Evolutionary conservation across 2,888 invertebrate genomes (phyloP), one percentile per base, ranked within the genome.

Genomic region (Lycaena phlaeas): DNA sequence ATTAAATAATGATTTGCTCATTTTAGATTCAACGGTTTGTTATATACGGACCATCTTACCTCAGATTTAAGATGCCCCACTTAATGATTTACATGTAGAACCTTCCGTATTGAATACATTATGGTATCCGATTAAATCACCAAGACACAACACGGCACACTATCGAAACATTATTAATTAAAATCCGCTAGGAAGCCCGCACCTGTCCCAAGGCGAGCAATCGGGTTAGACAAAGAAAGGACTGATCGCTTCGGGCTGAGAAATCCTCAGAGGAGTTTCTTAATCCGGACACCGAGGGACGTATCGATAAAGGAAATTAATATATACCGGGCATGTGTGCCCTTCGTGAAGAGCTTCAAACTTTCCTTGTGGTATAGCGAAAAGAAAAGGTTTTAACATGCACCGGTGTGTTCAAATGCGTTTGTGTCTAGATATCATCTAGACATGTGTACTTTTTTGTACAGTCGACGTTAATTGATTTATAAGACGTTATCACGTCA

Each of bases 91-190:
- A 34, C 17, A 18, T 9, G 18, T 7, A 34, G 11, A 14, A 29
- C 39, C 39, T 26, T 41, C n/a, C 48, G 40, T 47, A 48, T 46
- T 40, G 47, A 40, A 47, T 43, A 51, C 45, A 43, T 51, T 46
- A 48, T 34, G 27, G 41, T 44, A 43, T 44, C 42, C 47, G 47
- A 44, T 51, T 66, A 67, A 66, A 72, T 71, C 70, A 68, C 48
- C 55, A 55, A 57, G 63, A 52, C 65, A 57, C 58, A 36, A 49
- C 46, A 42, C 52, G 52, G 50, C 54, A 55, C 55, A 61, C 58
- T 74, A 81, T 77, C 68, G 73, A 68, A 69, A 67, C 70, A 77
- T 81, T 73, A 78, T 75, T 82, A 81, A 82, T 82, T 81, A 81
- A 81, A 78, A 74, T 67, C 72, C 64, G 52, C n/a, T 56, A 64